Conservation (phyloP, 2,113 vertebrate genomes). For the Erythrolamprus reginae region DNA sequence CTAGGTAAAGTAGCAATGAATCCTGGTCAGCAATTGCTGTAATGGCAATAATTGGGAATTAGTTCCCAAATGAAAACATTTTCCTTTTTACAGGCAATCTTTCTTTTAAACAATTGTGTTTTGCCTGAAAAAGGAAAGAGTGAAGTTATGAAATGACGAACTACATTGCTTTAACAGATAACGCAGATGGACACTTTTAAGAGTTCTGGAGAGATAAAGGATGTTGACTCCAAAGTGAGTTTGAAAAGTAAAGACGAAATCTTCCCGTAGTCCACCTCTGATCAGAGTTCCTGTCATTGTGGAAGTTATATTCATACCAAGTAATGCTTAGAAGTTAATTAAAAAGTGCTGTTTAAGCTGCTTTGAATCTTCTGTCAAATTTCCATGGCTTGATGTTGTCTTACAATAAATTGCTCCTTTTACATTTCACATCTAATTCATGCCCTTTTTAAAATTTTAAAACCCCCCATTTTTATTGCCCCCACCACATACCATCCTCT, state of each 20-base stretch:
- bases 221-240: slow-evolving; percentile 68
- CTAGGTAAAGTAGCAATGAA: slow-evolving; percentile 45
- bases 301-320: slow-evolving; percentile 69
- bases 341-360: slow-evolving; percentile 81
- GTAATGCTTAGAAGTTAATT: slow-evolving; percentile 75
- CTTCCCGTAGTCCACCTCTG: slow-evolving; percentile 70
- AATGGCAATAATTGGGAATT: slow-evolving; percentile 51
- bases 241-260: slow-evolving; percentile 68
- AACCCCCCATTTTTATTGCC: slow-evolving; percentile 83
- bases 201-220: slow-evolving; percentile 66
- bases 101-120: slow-evolving; percentile 66
- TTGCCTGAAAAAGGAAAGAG: slow-evolving; percentile 65
- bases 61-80: slow-evolving; percentile 58
- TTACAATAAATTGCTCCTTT: slow-evolving; percentile 86
- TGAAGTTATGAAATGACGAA: slow-evolving; percentile 62
- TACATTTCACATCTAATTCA: slow-evolving; percentile 75
- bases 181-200: slow-evolving; percentile 66
- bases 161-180: slow-evolving; percentile 61
- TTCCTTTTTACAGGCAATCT: slow-evolving; percentile 56
- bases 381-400: slow-evolving; percentile 97
- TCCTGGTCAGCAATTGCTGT: slow-evolving; percentile 49
- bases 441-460: slow-evolving; percentile 86
- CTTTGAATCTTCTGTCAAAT: slow-evolving; percentile 89
- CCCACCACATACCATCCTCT: slow-evolving; percentile 85
- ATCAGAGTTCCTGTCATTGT: slow-evolving; percentile 69